Conservation (phyloP, 2,797 vertebrate species). For the Adelosebastes latens region DNA sequence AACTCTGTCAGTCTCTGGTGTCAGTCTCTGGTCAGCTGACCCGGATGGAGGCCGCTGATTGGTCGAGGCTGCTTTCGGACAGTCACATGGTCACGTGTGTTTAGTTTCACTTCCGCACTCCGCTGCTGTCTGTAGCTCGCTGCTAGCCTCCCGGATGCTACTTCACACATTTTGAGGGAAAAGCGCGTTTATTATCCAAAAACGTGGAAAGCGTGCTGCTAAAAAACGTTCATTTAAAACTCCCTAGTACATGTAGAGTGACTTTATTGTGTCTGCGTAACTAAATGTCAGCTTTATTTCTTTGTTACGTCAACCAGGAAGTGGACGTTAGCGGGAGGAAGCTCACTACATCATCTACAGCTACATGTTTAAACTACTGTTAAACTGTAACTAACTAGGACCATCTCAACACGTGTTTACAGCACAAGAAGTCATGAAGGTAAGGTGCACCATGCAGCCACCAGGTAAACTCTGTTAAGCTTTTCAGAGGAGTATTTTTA, state of each 20-base stretch:
- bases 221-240: neutral
- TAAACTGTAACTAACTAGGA: neutral
- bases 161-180: neutral
- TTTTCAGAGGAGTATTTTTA: neutral
- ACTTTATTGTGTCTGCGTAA: neutral
- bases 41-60: constrained; percentile 41
- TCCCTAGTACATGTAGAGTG: accelerated
- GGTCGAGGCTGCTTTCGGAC: constrained; percentile 4
- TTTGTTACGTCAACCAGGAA: constrained; percentile 60
- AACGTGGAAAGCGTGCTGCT: neutral
- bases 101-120: constrained; percentile 85
- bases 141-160: constrained; percentile 36
- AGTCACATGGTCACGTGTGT: constrained; percentile 75
- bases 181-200: neutral
- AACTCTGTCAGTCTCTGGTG: neutral
- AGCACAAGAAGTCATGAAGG: constrained; percentile 60
- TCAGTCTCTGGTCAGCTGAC: constrained; percentile 50
- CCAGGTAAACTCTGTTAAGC: neutral
- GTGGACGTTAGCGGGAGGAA: constrained; percentile 56
- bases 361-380: constrained; percentile 8
- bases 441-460: constrained; percentile 31
- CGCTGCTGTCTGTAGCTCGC: constrained; percentile 16
- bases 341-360: constrained; percentile 24
- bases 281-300: neutral
- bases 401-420: neutral